These are phyloP conservation scores for Brenthis ino DNA, from an alignment of 2,888 invertebrate species.

Conservation along the genomic window DNA sequence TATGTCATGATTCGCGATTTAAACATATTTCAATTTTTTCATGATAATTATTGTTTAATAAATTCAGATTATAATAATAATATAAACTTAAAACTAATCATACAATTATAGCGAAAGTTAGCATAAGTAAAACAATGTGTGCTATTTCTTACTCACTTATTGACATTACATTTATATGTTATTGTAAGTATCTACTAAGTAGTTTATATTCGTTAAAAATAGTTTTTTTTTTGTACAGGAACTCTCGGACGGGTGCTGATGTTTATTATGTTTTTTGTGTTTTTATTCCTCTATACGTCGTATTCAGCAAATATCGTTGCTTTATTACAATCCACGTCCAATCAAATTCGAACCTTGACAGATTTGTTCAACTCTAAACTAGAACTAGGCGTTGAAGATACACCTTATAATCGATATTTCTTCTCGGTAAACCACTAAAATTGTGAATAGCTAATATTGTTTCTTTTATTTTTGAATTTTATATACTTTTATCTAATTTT, in stretches of 20 bases:
- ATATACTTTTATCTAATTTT: conserved; percentile 25
- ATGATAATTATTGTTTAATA: too few relatives aligned
- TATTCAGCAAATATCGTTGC: conserved; percentile 89
- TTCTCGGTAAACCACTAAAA: conserved; percentile 76
- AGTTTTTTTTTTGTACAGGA: conserved; percentile 53
- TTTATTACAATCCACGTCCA: conserved; percentile 86
- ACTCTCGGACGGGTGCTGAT: conserved; percentile 82
- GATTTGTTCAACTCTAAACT: conserved; percentile 86
- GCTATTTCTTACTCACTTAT: too few relatives aligned
- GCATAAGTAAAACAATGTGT: too few relatives aligned
- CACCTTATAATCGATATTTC: conserved; percentile 84
- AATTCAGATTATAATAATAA: too few relatives aligned
- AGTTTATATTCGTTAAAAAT: too few relatives aligned
- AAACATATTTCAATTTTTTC: too few relatives aligned
- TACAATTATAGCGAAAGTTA: too few relatives aligned
- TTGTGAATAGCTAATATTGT: too few relatives aligned
- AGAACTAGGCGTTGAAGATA: conserved; percentile 85
- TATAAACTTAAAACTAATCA: too few relatives aligned
- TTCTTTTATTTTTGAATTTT: not conserved
- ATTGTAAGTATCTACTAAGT: too few relatives aligned
- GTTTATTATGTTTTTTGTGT: conserved; percentile 82
- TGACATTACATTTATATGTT: too few relatives aligned
- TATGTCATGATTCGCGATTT: too few relatives aligned
- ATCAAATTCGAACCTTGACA: conserved; percentile 83
- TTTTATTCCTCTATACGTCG: conserved; percentile 87